A percentile compares a stretch with the other conserved stretches of the same genome.
Conservation (phyloP, 2,888 invertebrate species). For the Idaea aversata region DNA sequence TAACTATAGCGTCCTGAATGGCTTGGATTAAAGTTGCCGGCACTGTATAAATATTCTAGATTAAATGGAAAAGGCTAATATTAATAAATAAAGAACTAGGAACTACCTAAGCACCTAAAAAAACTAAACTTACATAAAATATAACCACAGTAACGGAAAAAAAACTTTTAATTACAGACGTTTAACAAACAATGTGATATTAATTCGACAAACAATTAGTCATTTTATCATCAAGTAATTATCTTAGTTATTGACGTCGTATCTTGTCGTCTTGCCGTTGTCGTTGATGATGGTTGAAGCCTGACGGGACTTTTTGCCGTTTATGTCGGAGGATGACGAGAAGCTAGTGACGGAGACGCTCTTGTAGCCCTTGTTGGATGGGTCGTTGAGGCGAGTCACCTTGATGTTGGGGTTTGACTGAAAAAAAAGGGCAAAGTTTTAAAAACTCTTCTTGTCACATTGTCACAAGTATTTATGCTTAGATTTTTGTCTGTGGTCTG, state of each 20-base stretch:
- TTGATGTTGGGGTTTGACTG: conserved; percentile 75
- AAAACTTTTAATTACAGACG: background rate
- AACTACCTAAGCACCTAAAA: too few species aligned
- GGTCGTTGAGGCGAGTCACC: conserved; percentile 45
- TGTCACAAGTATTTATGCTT: background rate
- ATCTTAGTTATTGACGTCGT: conserved; percentile 67
- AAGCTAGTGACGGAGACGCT: conserved; percentile 84
- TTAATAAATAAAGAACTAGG: too few species aligned
- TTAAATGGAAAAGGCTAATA: too few species aligned
- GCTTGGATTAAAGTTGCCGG: too few species aligned
- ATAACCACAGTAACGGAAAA: background rate
- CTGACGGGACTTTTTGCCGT: conserved; percentile 81
- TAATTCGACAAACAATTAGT: conserved; percentile 2
- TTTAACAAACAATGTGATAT: background rate
- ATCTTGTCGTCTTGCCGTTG: conserved; percentile 85
- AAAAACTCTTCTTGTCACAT: background rate
- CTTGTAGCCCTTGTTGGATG: conserved; percentile 35
- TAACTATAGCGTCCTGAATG: too few species aligned
- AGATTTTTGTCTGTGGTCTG: background rate
- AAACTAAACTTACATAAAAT: background rate
- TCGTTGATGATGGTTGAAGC: conserved; percentile 85
- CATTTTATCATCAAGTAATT: background rate
- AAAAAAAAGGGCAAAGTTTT: conserved; percentile 26
- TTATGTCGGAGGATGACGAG: conserved; percentile 77
- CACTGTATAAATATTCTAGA: too few species aligned